Evolutionary conservation across 2,797 vertebrate genomes (phyloP).

Genomic region (Danio tinwini): DNA sequence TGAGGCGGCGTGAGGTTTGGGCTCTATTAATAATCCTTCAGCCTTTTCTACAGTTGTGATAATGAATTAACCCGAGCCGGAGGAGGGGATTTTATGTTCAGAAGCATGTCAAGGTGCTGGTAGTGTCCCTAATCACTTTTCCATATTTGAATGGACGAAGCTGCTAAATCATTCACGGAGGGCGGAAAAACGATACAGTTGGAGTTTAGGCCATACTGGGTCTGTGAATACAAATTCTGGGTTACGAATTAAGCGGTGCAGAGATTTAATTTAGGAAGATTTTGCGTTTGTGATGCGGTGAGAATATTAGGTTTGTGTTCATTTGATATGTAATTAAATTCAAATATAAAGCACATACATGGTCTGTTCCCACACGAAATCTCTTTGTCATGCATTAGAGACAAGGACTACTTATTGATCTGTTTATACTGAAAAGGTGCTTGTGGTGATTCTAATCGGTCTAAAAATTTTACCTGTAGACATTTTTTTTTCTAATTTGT

Average conservation of each 20-base stretch:
- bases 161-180: conserved; percentile 16
- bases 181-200: not conserved
- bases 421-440: too few species aligned
- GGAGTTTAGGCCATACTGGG: not conserved
- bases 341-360: not conserved
- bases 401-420: not conserved
- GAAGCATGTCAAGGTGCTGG: conserved; percentile 31
- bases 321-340: conserved; percentile 19
- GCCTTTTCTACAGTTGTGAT: conserved; percentile 61
- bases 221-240: conserved; percentile 38
- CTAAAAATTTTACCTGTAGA: too few species aligned
- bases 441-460: too few species aligned
- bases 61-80: conserved; percentile 52
- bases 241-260: not conserved
- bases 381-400: not conserved
- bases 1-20: conserved; percentile 23
- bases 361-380: not conserved
- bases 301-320: conserved; percentile 10
- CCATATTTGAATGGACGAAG: conserved; percentile 15
- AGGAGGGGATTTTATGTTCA: conserved; percentile 30
- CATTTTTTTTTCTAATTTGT: too few species aligned
- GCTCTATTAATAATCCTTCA: conserved; percentile 69
- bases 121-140: conserved; percentile 47
- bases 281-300: not conserved
- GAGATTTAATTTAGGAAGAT: conserved; percentile 9